Conservation (phyloP, 2,113 vertebrate species). For the Colinus virginianus region DNA sequence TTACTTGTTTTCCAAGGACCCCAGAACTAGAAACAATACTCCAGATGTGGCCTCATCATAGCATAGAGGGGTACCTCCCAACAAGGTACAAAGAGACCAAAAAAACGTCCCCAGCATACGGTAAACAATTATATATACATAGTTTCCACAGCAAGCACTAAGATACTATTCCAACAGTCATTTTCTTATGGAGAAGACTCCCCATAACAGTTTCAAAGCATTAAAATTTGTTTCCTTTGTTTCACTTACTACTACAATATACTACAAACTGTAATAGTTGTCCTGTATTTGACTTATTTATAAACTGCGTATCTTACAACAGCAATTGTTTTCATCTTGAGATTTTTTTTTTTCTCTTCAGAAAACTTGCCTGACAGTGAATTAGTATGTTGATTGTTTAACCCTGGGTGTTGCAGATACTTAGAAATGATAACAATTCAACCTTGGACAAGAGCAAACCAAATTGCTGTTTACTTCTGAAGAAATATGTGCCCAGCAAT, state of each 20-base stretch:
- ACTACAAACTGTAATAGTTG: not conserved
- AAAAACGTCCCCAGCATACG: not conserved
- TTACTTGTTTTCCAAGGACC: not conserved
- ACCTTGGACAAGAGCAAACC: not conserved
- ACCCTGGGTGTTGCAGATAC: not conserved
- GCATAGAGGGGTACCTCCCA: not conserved
- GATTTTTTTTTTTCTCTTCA: not conserved
- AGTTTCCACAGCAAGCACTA: not conserved
- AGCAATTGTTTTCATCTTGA: not conserved
- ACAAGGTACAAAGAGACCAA: not conserved
- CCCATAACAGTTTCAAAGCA: slow-evolving; percentile 37
- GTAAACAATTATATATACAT: not conserved
- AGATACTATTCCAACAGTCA: not conserved
- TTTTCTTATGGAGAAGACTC: not conserved
- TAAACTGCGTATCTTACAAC: not conserved
- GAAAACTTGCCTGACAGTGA: not conserved
- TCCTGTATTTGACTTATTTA: not conserved
- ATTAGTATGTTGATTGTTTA: not conserved
- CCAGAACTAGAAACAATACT: not conserved
- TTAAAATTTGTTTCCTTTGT: slow-evolving; percentile 38
- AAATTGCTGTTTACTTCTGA: not conserved
- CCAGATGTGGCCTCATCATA: not conserved
- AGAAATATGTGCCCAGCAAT: not conserved
- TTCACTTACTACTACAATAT: not conserved
- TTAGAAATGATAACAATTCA: not conserved